Conservation (phyloP, 2,113 vertebrate species). For the Puffinus mauretanicus region DNA sequence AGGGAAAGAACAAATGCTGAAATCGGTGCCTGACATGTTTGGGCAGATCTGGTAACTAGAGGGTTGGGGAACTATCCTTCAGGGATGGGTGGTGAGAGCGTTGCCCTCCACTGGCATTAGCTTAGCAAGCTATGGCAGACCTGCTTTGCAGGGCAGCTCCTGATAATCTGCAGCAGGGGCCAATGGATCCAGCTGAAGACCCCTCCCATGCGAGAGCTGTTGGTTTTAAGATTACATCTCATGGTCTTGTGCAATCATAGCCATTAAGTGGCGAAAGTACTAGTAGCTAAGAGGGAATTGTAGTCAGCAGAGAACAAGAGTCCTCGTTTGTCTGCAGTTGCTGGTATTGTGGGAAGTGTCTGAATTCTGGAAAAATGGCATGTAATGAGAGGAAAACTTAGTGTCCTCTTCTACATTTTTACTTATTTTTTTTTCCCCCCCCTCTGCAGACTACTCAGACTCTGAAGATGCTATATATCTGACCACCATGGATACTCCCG, state of each 20-base stretch:
- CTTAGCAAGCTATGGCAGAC: neutral
- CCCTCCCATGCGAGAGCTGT: neutral
- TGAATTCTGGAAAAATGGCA: neutral
- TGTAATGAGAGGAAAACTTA: neutral
- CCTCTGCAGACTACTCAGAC: conserved; percentile 3
- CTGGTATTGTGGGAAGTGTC: neutral
- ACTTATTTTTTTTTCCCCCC: too few relatives aligned
- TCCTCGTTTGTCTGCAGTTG: neutral
- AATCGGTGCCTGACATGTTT: conserved; percentile 4
- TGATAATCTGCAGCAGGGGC: neutral
- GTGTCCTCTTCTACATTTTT: neutral
- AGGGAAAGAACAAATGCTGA: conserved; percentile 23
- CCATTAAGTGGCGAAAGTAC: neutral
- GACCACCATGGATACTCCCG: conserved; percentile 12
- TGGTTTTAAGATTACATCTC: neutral
- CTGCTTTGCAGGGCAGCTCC: neutral
- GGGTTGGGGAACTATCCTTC: neutral
- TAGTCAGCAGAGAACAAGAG: neutral
- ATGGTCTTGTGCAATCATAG: neutral
- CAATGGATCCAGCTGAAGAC: neutral
- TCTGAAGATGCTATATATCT: conserved; percentile 10
- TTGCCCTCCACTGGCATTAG: neutral
- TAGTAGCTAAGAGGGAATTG: neutral
- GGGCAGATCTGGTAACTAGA: conserved; percentile 24
- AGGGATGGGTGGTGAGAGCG: conserved; percentile 9